These are phyloP conservation scores for Cheilosia soror DNA, from an alignment of 2,888 invertebrate species.

Conservation along the genomic window DNA sequence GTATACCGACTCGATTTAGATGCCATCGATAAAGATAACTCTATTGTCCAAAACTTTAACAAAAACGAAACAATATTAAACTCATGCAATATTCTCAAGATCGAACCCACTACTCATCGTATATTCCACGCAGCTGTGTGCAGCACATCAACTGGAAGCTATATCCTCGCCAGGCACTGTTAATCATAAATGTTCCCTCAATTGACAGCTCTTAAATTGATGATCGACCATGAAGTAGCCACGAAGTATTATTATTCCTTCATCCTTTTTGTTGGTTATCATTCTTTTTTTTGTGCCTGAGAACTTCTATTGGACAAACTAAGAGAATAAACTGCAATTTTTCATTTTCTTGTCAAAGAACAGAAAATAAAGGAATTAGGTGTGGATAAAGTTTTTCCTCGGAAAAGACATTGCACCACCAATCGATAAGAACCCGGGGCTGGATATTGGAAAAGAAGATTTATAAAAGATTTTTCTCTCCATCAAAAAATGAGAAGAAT, in stretches of 20 bases:
- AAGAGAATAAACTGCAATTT: constrained; percentile 74
- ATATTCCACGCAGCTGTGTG: constrained; percentile 39
- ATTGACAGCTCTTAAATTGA: constrained; percentile 75
- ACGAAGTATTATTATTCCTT: constrained; percentile 70
- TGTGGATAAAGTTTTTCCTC: constrained; percentile 72
- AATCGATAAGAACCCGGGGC: constrained; percentile 54
- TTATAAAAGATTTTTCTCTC: constrained; percentile 50
- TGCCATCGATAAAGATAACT: constrained; percentile 6
- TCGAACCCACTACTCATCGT: constrained; percentile 6
- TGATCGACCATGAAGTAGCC: constrained; percentile 73
- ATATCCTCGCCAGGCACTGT: constrained; percentile 45
- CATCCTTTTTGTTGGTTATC: constrained; percentile 63
- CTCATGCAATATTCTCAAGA: not conserved
- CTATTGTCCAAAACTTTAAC: constrained; percentile 19
- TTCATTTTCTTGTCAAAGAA: constrained; percentile 74
- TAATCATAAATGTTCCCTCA: constrained; percentile 73
- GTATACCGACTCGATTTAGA: not conserved
- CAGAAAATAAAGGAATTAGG: constrained; percentile 68
- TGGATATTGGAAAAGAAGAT: constrained; percentile 42
- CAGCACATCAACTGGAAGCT: constrained; percentile 34
- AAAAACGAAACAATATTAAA: not conserved
- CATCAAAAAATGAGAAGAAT: constrained; percentile 1
- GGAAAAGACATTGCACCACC: constrained; percentile 59
- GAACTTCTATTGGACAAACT: constrained; percentile 59
- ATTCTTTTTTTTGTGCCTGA: constrained; percentile 21